These are phyloP conservation scores for Lissocephala sabroskyi DNA, from an alignment of 2,888 invertebrate species.

Conservation along the genomic window DNA sequence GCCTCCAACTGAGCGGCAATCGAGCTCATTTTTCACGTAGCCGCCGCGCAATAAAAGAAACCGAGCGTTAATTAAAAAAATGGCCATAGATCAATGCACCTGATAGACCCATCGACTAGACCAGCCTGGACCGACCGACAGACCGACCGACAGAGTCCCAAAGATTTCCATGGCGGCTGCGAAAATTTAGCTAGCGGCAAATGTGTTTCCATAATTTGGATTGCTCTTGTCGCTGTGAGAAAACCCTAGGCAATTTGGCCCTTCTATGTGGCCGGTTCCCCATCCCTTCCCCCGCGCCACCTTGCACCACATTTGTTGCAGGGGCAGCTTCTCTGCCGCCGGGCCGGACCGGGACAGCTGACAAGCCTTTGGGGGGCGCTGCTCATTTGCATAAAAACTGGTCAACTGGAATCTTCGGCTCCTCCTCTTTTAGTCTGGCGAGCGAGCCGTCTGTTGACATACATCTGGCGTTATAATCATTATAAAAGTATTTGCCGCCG, in stretches of 20 bases:
- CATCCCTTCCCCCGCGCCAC: too few relatives aligned
- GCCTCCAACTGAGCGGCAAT: neutral
- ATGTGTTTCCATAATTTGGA: neutral
- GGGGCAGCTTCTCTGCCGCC: too few relatives aligned
- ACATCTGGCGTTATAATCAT: constrained; percentile 39
- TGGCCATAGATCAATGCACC: constrained; percentile 64
- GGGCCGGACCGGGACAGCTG: too few relatives aligned
- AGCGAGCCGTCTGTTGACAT: constrained; percentile 31
- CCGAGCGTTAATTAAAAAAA: constrained; percentile 64
- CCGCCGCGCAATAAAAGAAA: constrained; percentile 51
- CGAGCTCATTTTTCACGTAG: constrained; percentile 43
- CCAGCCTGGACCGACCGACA: too few relatives aligned
- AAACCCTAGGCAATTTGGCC: constrained; percentile 23
- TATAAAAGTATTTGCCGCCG: constrained; percentile 25
- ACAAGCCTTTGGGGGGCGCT: too few relatives aligned
- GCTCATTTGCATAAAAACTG: constrained; percentile 13
- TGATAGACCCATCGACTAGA: too few relatives aligned
- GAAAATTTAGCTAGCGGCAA: constrained; percentile 1
- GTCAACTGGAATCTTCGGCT: constrained; percentile 3
- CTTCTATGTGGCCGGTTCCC: neutral
- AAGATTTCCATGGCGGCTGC: constrained; percentile 5
- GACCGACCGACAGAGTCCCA: too few relatives aligned
- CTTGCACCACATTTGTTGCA: too few relatives aligned
- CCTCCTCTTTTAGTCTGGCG: constrained; percentile 6
- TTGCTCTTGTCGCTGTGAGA: neutral